Conservation (phyloP, 1,140 invertebrate genomes). For the Scaptomyza hsui region DNA sequence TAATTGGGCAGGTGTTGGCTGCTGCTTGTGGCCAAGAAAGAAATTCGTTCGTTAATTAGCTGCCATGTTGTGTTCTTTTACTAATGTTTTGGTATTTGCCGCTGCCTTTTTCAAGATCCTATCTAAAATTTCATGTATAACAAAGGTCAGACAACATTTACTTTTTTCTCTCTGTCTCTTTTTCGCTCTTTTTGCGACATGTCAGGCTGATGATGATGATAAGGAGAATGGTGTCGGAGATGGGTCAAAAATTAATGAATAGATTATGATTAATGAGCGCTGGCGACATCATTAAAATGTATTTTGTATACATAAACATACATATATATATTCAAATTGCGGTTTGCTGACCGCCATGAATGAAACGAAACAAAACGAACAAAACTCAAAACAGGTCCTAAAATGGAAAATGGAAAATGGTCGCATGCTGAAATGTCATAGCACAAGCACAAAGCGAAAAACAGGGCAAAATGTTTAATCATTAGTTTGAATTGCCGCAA, state of each 20-base stretch:
- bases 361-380: slow-evolving; percentile 21
- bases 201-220: slow-evolving; percentile 13
- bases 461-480: slow-evolving; percentile 74
- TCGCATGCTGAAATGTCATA: slow-evolving; percentile 60
- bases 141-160: slow-evolving; percentile 66
- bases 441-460: slow-evolving; percentile 55
- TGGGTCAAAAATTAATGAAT: slow-evolving; percentile 78
- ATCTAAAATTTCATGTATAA: slow-evolving; percentile 62
- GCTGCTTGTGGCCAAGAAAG: slow-evolving; percentile 3
- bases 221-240: slow-evolving; percentile 11
- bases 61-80: slow-evolving; percentile 68
- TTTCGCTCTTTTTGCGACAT: slow-evolving; percentile 4
- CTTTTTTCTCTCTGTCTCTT: slow-evolving; percentile 43
- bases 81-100: slow-evolving; percentile 21
- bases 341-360: slow-evolving; percentile 72
- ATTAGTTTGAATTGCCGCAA: slow-evolving; percentile 80
- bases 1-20: slow-evolving; percentile 72
- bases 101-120: slow-evolving; percentile 43
- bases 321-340: slow-evolving; percentile 69
- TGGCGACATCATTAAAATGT: slow-evolving; percentile 81
- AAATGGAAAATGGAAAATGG: slow-evolving; percentile 45
- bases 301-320: slow-evolving; percentile 70
- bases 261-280: slow-evolving; percentile 80
- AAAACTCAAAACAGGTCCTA: background rate
- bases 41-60: slow-evolving; percentile 73